Percentiles rank a stretch among this genome's conserved stretches.
Evolutionary conservation across 1,140 invertebrate species (phyloP).

Genomic region (Drosophila paulistorum): DNA sequence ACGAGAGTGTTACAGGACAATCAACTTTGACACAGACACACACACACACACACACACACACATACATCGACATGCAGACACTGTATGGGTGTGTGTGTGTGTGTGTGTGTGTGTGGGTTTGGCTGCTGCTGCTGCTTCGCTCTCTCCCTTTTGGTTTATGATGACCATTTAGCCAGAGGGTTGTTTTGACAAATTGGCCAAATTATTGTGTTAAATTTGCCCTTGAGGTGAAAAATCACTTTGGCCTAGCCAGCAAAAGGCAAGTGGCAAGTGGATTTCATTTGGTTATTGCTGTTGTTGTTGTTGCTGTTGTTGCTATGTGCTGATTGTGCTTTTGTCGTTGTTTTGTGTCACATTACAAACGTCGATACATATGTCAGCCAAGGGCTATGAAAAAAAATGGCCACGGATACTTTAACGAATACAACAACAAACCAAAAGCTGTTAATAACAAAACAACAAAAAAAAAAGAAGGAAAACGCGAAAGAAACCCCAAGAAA

Average conservation of each 20-base stretch:
- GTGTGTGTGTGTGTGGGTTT: conserved; percentile 34
- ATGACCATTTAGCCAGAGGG: conserved; percentile 76
- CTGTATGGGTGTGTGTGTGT: conserved; percentile 18
- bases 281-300: conserved; percentile 15
- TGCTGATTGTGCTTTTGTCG: conserved; percentile 68
- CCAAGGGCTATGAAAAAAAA: conserved; percentile 34
- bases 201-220: conserved; percentile 83
- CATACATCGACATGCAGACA: background rate
- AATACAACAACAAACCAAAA: background rate
- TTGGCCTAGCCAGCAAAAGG: conserved; percentile 59
- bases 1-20: conserved; percentile 56
- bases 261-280: conserved; percentile 38
- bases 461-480: background rate
- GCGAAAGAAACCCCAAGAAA: background rate
- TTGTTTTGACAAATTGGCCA: conserved; percentile 82
- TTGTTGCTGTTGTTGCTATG: conserved; percentile 26
- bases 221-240: conserved; percentile 82
- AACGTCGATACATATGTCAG: conserved; percentile 69
- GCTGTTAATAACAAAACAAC: background rate
- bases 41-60: background rate
- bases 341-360: conserved; percentile 41
- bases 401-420: conserved; percentile 29
- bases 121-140: conserved; percentile 19
- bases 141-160: conserved; percentile 54
- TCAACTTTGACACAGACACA: conserved; percentile 48